Evolutionary conservation across 2,113 vertebrate genomes (phyloP).

Genomic region (Callipepla squamata): DNA sequence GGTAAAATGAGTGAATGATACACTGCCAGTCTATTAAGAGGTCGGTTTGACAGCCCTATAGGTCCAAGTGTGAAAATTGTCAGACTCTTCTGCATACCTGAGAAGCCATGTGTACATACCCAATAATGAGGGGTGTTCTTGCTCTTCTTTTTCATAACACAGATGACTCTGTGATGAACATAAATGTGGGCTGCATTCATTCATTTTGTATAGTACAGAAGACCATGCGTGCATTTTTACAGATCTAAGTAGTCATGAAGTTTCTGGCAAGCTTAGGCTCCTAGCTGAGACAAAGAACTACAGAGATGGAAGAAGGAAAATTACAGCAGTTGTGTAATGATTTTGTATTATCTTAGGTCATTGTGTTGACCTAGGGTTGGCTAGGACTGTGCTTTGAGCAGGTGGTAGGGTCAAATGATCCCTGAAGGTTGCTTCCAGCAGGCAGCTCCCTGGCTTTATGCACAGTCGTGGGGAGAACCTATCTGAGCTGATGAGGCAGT

Average conservation of each 20-base stretch:
- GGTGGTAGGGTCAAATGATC: neutral
- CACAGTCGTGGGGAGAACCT: rapidly evolving
- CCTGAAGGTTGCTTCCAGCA: neutral
- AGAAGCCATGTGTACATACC: neutral
- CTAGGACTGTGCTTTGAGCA: neutral
- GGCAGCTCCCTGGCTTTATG: rapidly evolving
- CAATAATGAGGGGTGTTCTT: neutral
- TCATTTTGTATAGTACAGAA: neutral
- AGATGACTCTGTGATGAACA: neutral
- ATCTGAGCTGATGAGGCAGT: neutral
- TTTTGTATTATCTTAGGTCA: neutral
- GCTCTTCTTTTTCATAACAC: neutral
- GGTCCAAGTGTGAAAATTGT: neutral
- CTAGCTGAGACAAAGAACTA: neutral
- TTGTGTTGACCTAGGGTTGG: neutral
- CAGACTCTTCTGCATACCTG: neutral
- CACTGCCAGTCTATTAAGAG: conserved; percentile 28
- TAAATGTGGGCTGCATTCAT: neutral
- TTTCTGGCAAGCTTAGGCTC: neutral
- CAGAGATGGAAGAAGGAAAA: neutral
- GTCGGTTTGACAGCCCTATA: neutral
- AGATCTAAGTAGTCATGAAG: neutral
- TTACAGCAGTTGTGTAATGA: neutral
- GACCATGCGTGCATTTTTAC: neutral
- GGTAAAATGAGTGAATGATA: conserved; percentile 39